Percentiles rank a stretch among this genome's conserved stretches.
Conservation (phyloP, 2,113 vertebrate genomes). For the Ceyx margarethae region DNA sequence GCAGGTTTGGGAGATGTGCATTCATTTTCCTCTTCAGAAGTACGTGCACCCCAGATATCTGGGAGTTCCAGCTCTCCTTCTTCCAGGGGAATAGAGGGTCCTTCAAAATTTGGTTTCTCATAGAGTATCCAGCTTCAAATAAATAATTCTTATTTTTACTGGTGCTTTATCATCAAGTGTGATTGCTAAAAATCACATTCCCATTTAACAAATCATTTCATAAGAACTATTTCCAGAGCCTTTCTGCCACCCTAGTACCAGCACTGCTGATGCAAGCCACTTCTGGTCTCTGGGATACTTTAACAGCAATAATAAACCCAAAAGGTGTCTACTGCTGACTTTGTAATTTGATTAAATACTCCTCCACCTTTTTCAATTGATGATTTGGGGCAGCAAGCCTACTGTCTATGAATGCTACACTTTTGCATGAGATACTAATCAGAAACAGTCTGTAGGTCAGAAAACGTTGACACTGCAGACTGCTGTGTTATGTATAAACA, state of each 20-base stretch:
- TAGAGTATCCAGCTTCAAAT: constrained; percentile 91
- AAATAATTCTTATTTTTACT: neutral
- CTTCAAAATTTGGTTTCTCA: constrained; percentile 93
- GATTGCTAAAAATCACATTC: neutral
- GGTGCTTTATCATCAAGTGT: neutral
- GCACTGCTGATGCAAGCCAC: neutral
- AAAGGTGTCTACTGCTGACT: neutral
- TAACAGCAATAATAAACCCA: neutral
- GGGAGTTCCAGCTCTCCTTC: constrained; percentile 87
- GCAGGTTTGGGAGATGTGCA: constrained; percentile 68
- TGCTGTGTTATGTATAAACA: neutral
- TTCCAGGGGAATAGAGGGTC: constrained; percentile 85
- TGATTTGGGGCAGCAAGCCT: neutral
- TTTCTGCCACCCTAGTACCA: neutral
- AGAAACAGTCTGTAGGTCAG: neutral
- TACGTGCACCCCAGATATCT: constrained; percentile 83
- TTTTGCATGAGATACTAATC: neutral
- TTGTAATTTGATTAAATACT: neutral
- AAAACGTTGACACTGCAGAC: neutral
- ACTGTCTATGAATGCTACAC: neutral
- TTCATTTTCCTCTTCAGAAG: constrained; percentile 64
- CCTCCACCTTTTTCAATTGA: neutral
- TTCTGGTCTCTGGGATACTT: neutral
- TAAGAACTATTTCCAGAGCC: neutral
- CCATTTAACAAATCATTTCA: neutral